A percentile compares a stretch with the other conserved stretches of the same genome.
Evolutionary conservation across 64 coral and sea anemone species (phyloP).

Genomic region (Platygyra sinensis): DNA sequence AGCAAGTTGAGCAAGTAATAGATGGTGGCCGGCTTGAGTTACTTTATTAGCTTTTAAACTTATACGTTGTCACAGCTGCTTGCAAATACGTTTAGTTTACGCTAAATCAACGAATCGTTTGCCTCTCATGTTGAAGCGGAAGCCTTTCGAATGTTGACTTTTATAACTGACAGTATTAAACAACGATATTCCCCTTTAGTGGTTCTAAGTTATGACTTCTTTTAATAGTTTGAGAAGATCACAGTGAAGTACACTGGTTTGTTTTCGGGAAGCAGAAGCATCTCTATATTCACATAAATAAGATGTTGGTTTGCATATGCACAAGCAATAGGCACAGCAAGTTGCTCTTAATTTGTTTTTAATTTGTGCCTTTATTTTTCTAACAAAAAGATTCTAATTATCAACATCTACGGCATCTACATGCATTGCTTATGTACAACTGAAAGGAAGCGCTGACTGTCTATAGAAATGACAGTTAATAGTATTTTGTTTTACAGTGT

Average conservation of each 20-base stretch:
- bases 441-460: too few relatives aligned
- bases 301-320: too few relatives aligned
- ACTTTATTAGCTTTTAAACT: background rate
- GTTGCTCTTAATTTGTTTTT: too few relatives aligned
- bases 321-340: too few relatives aligned
- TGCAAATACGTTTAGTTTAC: background rate
- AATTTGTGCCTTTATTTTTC: too few relatives aligned
- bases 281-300: too few relatives aligned
- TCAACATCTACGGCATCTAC: too few relatives aligned
- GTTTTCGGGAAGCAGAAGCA: background rate
- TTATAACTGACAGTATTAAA: background rate
- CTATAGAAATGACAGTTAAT: too few relatives aligned
- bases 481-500: too few relatives aligned
- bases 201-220: background rate
- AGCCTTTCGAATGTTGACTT: background rate
- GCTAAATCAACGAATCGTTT: background rate
- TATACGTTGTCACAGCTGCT: slow-evolving; percentile 4
- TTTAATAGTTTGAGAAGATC: background rate
- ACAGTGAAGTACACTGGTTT: background rate
- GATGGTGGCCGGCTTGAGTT: background rate
- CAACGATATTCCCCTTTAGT: background rate
- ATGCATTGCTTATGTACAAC: too few relatives aligned
- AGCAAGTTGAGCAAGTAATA: too few relatives aligned
- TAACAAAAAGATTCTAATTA: too few relatives aligned
- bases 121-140: background rate